These are phyloP conservation scores for Phenacoccus solenopsis DNA, from an alignment of 1,140 invertebrate genomes.

Conservation along the genomic window DNA sequence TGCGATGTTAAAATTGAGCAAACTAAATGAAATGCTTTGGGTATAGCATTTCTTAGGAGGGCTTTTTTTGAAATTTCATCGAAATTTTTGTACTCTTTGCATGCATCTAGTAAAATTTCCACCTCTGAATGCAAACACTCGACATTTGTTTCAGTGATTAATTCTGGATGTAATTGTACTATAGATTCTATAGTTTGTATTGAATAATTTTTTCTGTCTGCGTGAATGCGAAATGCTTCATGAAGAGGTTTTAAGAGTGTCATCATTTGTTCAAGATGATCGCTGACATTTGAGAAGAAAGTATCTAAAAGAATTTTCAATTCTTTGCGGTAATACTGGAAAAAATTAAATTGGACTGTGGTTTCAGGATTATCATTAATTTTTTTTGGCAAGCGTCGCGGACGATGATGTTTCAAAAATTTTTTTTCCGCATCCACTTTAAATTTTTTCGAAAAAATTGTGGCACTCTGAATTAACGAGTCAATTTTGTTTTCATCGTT, in stretches of 20 bases:
- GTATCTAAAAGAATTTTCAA: slow-evolving; percentile 19
- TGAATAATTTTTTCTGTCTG: background rate
- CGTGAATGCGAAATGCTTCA: slow-evolving; percentile 8
- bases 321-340: slow-evolving; percentile 14
- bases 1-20: slow-evolving; percentile 8
- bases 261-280: background rate
- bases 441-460: too few relatives aligned
- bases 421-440: too few relatives aligned
- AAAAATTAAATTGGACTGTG: background rate
- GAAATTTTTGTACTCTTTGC: background rate
- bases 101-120: background rate
- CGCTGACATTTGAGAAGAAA: background rate
- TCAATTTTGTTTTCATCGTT: too few relatives aligned
- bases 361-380: background rate
- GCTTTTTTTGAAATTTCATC: slow-evolving; percentile 15
- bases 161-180: background rate
- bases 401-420: too few relatives aligned
- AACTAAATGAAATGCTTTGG: background rate
- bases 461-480: too few relatives aligned
- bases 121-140: slow-evolving; percentile 9
- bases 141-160: background rate
- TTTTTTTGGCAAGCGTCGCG: too few relatives aligned
- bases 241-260: background rate
- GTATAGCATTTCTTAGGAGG: background rate
- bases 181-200: background rate